Conservation (phyloP, 2,113 vertebrate genomes). For the Passer domesticus region DNA sequence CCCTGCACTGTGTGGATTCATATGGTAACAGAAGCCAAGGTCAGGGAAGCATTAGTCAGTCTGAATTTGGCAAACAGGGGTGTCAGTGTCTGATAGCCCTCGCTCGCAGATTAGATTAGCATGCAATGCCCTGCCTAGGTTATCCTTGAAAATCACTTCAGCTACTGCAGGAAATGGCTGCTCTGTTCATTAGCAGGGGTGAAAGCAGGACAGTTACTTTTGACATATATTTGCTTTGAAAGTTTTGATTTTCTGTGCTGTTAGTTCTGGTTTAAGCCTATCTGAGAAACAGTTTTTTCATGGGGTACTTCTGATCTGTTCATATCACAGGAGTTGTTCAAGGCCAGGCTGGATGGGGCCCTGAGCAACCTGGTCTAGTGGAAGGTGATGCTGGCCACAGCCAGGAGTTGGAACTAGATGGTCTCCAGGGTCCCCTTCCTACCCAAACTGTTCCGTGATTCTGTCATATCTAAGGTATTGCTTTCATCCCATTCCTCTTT, state of each 20-base stretch:
- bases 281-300: background rate
- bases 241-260: background rate
- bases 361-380: background rate
- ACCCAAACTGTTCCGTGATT: background rate
- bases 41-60: slow-evolving; percentile 48
- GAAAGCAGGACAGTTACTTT: background rate
- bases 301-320: background rate
- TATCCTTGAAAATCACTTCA: slow-evolving; percentile 25
- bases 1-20: background rate
- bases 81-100: slow-evolving; percentile 15
- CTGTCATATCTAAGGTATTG: background rate
- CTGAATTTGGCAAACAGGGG: slow-evolving; percentile 1
- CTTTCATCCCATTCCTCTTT: background rate
- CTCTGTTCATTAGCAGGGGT: background rate
- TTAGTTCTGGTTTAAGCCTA: background rate
- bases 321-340: background rate
- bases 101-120: background rate
- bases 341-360: background rate
- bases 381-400: background rate
- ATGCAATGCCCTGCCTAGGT: background rate
- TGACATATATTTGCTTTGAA: background rate
- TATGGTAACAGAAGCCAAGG: slow-evolving; percentile 48
- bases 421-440: background rate
- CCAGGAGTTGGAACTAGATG: fast-evolving
- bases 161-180: slow-evolving; percentile 11